phyloP scores from a whole-genome alignment of 2,797 vertebrate genomes.

The Phoeniculus purpureus region DNA sequence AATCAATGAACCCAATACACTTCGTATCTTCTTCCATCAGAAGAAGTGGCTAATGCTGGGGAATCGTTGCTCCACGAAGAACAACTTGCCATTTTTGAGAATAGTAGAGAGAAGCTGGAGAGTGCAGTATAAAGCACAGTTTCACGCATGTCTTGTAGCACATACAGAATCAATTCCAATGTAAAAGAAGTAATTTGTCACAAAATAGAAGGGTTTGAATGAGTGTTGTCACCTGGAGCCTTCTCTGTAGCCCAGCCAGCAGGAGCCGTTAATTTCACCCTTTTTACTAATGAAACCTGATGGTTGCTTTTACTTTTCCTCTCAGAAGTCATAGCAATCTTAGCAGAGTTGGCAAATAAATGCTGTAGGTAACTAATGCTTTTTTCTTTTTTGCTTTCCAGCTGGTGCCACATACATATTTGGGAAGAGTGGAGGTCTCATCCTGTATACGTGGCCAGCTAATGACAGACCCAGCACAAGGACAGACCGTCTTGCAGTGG shows the following conservation, averaged over 20 bases:
- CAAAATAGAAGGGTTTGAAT: neutral
- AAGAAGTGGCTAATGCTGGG: neutral
- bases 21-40: neutral
- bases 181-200: neutral
- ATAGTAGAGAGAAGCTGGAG: neutral
- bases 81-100: neutral
- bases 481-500: constrained; percentile 93
- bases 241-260: neutral
- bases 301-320: neutral
- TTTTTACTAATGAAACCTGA: neutral
- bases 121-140: neutral
- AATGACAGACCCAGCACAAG: constrained; percentile 97
- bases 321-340: neutral
- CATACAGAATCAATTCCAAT: neutral
- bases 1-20: neutral
- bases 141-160: neutral
- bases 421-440: constrained; percentile 95
- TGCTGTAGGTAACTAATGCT: neutral
- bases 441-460: constrained; percentile 93
- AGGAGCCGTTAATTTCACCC: neutral
- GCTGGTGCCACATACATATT: constrained; percentile 98
- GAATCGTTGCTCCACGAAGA: neutral
- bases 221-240: neutral
- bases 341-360: neutral
- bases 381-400: constrained; percentile 66